phyloP scores from a whole-genome alignment of 92 coral and sea anemone genomes.

The Epizoanthus ramosus region DNA sequence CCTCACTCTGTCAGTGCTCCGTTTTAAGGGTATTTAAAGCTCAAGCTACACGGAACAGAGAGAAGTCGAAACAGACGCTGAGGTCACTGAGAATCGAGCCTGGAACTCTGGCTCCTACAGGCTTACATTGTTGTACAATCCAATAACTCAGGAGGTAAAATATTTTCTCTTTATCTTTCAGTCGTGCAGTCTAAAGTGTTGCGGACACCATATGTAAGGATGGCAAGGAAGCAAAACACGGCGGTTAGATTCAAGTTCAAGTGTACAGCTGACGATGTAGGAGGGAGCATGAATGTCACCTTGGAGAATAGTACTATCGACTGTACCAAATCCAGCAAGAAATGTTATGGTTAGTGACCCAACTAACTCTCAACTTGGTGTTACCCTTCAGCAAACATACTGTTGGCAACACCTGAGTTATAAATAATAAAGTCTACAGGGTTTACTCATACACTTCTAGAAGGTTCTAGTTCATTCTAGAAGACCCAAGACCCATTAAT shows the following conservation, averaged over 20 bases:
- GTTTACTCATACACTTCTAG: too few relatives aligned
- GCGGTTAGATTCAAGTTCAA: conserved; percentile 63
- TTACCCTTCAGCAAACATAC: neutral
- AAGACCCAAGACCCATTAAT: too few relatives aligned
- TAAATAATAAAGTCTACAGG: too few relatives aligned
- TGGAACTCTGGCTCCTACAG: too few relatives aligned
- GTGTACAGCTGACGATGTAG: conserved; percentile 47
- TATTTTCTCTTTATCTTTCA: conserved; percentile 7
- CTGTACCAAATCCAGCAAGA: conserved; percentile 51
- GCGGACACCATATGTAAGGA: conserved; percentile 54
- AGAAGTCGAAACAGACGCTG: too few relatives aligned
- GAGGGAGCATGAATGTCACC: conserved; percentile 52
- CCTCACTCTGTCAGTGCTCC: too few relatives aligned
- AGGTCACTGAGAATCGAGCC: too few relatives aligned
- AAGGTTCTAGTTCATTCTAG: too few relatives aligned
- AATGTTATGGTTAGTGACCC: conserved; percentile 68
- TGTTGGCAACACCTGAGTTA: too few relatives aligned
- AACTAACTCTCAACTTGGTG: neutral
- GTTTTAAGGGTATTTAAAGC: too few relatives aligned
- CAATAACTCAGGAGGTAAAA: neutral
- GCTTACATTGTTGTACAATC: too few relatives aligned
- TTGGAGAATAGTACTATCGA: conserved; percentile 60
- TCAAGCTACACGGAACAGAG: too few relatives aligned
- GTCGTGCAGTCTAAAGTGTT: conserved; percentile 42
- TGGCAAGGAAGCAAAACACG: conserved; percentile 52